Percentiles rank a stretch among this genome's conserved stretches.
Evolutionary conservation across 2,113 vertebrate species (phyloP).

Genomic region (Urocitellus parryii): DNA sequence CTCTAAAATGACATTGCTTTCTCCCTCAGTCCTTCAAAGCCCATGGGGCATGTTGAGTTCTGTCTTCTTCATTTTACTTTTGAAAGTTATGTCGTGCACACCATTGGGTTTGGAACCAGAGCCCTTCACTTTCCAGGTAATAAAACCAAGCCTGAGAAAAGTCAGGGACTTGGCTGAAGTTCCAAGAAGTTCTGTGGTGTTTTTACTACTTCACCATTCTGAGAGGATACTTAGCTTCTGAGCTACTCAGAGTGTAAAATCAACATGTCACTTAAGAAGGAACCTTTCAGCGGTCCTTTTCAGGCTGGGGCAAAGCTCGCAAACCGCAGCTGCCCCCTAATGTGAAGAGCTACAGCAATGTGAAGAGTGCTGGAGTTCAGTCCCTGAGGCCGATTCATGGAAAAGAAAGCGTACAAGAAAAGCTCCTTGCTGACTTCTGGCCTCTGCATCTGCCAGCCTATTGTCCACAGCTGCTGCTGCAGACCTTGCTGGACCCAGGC

Average conservation of each 20-base stretch:
- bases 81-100: accelerated
- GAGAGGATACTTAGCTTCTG: neutral
- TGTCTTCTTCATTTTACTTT: neutral
- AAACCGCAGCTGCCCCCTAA: neutral
- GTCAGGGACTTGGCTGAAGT: neutral
- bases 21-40: neutral
- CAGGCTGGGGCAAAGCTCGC: neutral
- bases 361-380: too few relatives aligned
- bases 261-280: neutral
- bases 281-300: neutral
- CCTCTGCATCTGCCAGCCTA: neutral
- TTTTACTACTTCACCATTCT: neutral
- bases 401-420: too few relatives aligned
- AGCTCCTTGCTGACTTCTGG: too few relatives aligned
- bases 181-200: neutral
- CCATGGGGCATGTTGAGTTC: accelerated
- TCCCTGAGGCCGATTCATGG: neutral
- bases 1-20: accelerated
- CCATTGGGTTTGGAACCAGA: neutral
- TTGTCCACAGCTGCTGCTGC: neutral
- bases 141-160: neutral
- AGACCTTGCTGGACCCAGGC: too few relatives aligned
- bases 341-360: neutral
- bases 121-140: neutral
- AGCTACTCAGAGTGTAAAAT: neutral